Conservation (phyloP, 2,113 vertebrate species). For the Formicarius rufipectus region DNA sequence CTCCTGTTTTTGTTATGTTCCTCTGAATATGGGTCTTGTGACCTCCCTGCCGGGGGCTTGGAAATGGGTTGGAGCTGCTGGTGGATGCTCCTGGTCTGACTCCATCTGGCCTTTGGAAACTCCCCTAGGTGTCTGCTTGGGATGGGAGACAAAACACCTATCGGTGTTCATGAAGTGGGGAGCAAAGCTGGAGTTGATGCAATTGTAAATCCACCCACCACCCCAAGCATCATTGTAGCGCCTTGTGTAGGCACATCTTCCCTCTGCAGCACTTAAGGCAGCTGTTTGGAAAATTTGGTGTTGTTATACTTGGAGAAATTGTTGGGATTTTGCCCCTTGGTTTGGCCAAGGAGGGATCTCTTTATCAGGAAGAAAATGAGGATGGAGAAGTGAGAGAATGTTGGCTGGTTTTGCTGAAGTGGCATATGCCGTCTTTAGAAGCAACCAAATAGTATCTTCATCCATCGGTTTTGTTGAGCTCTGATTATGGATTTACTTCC, state of each 20-base stretch:
- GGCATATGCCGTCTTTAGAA: background rate
- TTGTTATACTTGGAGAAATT: background rate
- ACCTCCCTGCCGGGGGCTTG: background rate
- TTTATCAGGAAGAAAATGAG: background rate
- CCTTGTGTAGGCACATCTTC: background rate
- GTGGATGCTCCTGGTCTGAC: background rate
- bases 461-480: background rate
- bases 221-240: background rate
- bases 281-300: background rate
- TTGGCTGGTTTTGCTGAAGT: background rate
- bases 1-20: background rate
- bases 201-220: background rate
- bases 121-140: background rate
- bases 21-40: background rate
- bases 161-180: background rate
- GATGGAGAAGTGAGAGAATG: background rate
- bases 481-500: background rate
- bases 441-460: background rate
- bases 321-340: background rate
- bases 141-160: background rate
- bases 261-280: background rate
- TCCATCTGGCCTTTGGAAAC: background rate
- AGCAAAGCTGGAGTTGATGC: background rate
- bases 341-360: background rate
- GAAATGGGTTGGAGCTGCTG: background rate